Evolutionary conservation across 2,113 vertebrate genomes (phyloP).

Genomic region (Muscicapa adusta): DNA sequence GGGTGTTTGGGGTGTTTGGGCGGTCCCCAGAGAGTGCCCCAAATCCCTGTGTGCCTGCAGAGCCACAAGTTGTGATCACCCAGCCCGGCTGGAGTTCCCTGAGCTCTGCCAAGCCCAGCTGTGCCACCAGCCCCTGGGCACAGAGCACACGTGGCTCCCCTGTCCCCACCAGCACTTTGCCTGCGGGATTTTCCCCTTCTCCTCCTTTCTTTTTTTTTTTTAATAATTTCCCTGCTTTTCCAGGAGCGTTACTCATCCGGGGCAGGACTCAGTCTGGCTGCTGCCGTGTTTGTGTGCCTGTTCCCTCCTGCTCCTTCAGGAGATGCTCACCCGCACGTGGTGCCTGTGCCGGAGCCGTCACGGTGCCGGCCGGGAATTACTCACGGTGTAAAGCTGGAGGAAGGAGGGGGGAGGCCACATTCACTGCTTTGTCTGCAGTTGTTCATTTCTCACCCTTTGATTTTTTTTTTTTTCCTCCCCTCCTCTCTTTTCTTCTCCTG

Average conservation of each 20-base stretch:
- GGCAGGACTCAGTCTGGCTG: not conserved
- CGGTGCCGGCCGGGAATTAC: slow-evolving; percentile 31
- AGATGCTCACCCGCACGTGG: slow-evolving; percentile 21
- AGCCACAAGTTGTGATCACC: fast-evolving
- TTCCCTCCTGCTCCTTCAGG: slow-evolving; percentile 28
- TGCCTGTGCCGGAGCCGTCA: not conserved
- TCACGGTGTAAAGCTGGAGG: slow-evolving; percentile 1
- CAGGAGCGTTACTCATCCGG: not conserved
- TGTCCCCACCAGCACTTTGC: not conserved
- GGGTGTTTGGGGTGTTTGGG: not conserved
- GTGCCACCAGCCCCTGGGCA: not conserved
- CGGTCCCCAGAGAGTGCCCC: not conserved
- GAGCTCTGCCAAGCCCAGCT: not conserved
- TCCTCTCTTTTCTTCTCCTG: not conserved
- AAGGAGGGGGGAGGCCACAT: not conserved
- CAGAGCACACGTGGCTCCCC: not conserved
- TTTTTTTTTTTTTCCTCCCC: not conserved
- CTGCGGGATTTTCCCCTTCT: fast-evolving
- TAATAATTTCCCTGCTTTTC: not conserved
- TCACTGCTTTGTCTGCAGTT: slow-evolving; percentile 22
- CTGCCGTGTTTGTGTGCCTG: not conserved
- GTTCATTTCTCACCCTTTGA: slow-evolving; percentile 8
- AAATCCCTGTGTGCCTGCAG: not conserved
- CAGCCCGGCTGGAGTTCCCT: fast-evolving
- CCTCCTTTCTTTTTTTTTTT: too few relatives aligned